Evolutionary conservation across 2,797 vertebrate genomes (phyloP), one percentile per base, ranked within the genome.

Genomic region (Sarcoramphus papa): DNA sequence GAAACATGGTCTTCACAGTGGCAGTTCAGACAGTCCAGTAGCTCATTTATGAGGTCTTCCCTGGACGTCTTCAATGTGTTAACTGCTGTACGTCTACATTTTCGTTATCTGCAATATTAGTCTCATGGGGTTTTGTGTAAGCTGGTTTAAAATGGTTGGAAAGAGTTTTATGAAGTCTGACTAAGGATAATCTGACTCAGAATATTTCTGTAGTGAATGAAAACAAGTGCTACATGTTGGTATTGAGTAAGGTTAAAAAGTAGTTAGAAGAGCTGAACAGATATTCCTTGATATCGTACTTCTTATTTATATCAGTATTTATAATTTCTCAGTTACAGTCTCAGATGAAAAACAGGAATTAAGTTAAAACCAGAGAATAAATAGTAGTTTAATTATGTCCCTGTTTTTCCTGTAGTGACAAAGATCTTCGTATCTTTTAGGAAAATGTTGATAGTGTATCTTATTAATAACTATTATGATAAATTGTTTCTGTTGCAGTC

Each of bases 341-440:
- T 80, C 7, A 7, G 23, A 23, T 69, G 50, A 88, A 67, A 94
- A 84, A 4, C 8, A 28, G 47, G 72, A 77, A 12, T 72, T 62
- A 50, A 15, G 3, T 45, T 65, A 85, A 88, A 85, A 43, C 16
- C 9, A 19, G 11, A 28, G 28, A 59, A 37, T 56, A 90, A 90
- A 77, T 51, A 0, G 0, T 30, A 33, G 33, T 9, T 31, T 68
- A 54, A 75, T 70, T 63, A 35, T 45, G 22, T 27, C 24, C 4
- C 5, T 28, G 2, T n/a, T 90, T 59, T 78, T 89, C 27, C 37
- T 5, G 3, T 48, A 70, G 21, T 25, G 50, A 15, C 33, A 68
- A 72, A 87, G 22, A 6, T 51, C n/a, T 48, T 94, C 10, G 2
- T 35, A 48, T 62, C 19, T 20, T 73, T 60, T 63, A 56, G 43